phyloP scores from a whole-genome alignment of 1,140 invertebrate species.

The Bradynema listronoti region DNA sequence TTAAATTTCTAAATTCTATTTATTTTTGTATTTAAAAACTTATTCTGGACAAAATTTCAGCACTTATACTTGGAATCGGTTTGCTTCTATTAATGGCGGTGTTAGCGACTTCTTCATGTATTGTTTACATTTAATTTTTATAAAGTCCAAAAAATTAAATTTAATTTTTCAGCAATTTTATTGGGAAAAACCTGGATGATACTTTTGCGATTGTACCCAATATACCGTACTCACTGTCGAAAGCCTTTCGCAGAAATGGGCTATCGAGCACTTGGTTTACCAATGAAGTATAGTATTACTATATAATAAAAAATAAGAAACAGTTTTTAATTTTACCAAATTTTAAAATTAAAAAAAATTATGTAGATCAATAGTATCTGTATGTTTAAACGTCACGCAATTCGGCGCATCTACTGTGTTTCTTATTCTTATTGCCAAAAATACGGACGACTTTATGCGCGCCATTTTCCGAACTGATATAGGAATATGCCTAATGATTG shows the following conservation, averaged over 20 bases:
- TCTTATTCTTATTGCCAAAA: conserved; percentile 23
- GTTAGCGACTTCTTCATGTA: too few species aligned
- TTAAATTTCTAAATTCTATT: too few species aligned
- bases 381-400: conserved; percentile 64
- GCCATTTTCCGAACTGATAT: conserved; percentile 3
- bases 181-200: too few species aligned
- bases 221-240: conserved; percentile 38
- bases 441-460: conserved; percentile 28
- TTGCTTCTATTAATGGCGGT: too few species aligned
- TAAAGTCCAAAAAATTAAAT: too few species aligned
- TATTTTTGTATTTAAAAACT: too few species aligned
- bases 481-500: conserved; percentile 20
- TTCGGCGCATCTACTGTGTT: conserved; percentile 66
- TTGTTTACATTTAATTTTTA: too few species aligned
- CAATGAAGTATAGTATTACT: conserved; percentile 23
- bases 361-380: conserved; percentile 60
- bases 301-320: conserved; percentile 14
- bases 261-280: conserved; percentile 24
- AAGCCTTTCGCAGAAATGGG: conserved; percentile 46
- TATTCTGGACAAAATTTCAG: too few species aligned
- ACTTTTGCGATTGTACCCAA: conserved; percentile 20
- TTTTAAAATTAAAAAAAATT: not conserved
- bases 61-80: too few species aligned
- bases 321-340: conserved; percentile 9
- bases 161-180: too few species aligned